These are phyloP conservation scores for Hippolais icterina DNA, from an alignment of 2,113 vertebrate genomes.

Conservation along the genomic window DNA sequence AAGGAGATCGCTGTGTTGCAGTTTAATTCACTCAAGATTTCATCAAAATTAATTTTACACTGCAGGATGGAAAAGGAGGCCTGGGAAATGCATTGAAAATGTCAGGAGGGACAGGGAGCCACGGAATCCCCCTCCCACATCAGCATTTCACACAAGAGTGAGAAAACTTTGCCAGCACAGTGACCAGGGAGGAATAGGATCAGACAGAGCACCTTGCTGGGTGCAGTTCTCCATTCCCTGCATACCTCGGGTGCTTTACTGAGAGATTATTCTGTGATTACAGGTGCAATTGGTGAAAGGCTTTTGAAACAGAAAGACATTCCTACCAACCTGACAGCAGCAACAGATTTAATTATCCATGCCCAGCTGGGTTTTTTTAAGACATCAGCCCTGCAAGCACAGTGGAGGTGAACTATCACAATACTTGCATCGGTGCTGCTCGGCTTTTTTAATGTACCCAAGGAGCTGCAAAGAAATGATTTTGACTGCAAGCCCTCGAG, in stretches of 20 bases:
- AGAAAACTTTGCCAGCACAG: background rate
- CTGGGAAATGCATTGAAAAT: background rate
- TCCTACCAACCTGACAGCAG: background rate
- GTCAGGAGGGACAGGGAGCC: background rate
- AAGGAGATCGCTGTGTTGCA: background rate
- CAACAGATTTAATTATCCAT: background rate
- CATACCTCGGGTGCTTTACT: background rate
- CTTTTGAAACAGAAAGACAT: background rate
- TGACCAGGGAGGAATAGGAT: background rate
- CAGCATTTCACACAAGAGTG: background rate
- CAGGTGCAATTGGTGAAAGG: background rate
- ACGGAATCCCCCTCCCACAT: background rate
- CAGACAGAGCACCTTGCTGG: background rate
- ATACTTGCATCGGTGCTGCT: accelerated
- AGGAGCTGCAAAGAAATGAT: background rate
- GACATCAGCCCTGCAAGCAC: background rate
- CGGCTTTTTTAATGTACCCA: background rate
- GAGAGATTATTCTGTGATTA: background rate
- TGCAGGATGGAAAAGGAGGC: background rate
- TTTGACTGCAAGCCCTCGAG: background rate
- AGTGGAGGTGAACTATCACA: background rate
- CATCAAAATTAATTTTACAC: slow-evolving; percentile 25
- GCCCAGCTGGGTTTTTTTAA: background rate
- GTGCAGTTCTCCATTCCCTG: background rate
- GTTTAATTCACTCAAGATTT: slow-evolving; percentile 34